Percentiles rank a stretch among this genome's conserved stretches.
These are phyloP conservation scores for Pithys albifrons DNA, from an alignment of 2,113 vertebrate species.

Conservation along the genomic window DNA sequence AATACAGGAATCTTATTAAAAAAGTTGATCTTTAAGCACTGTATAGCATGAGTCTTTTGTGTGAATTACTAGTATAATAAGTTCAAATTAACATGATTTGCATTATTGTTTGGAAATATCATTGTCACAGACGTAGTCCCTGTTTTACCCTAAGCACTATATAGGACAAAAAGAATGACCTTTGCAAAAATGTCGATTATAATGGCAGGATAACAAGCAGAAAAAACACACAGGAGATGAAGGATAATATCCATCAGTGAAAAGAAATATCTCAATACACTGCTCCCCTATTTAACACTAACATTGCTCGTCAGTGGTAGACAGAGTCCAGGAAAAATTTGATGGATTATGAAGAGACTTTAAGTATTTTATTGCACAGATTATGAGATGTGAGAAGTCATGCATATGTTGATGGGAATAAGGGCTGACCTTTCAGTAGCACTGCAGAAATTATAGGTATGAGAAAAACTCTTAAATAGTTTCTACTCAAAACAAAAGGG, in stretches of 20 bases:
- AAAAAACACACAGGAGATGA: background rate
- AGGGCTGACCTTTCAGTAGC: background rate
- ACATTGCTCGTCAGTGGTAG: background rate
- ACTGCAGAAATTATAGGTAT: background rate
- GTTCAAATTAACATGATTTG: background rate
- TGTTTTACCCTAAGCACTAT: background rate
- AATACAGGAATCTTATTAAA: background rate
- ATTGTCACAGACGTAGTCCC: background rate
- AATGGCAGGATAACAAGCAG: background rate
- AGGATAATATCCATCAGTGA: background rate
- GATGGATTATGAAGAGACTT: background rate
- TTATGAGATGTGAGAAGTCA: background rate
- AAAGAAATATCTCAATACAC: background rate
- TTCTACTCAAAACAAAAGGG: background rate
- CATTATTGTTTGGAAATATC: background rate
- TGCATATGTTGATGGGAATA: background rate
- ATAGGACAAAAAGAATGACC: background rate
- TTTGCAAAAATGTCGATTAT: background rate
- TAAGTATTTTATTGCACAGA: background rate
- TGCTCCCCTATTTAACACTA: background rate
- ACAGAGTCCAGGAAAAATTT: background rate
- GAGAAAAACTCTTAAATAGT: background rate
- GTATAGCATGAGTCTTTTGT: background rate
- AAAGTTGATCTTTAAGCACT: background rate
- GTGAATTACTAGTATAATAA: background rate